Conservation (phyloP, 2,797 vertebrate genomes). For the Spheniscus humboldti region DNA sequence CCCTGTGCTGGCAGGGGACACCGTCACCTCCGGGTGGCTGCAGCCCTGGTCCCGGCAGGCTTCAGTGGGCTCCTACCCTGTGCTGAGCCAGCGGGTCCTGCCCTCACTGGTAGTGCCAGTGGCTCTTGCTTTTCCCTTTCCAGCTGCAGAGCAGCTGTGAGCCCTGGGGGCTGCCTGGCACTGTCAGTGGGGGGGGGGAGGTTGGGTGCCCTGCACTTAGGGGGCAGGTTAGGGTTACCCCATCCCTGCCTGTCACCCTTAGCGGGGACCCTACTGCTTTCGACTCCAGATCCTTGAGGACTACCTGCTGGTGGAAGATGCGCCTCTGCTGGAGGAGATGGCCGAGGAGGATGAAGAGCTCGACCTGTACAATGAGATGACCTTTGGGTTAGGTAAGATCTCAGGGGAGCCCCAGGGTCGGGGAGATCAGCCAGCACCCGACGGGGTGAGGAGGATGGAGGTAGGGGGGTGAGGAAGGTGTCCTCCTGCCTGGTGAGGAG, state of each 20-base stretch:
- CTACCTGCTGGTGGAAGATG: conserved; percentile 71
- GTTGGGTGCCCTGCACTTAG: rapidly evolving
- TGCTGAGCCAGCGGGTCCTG: background rate
- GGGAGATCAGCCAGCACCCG: background rate
- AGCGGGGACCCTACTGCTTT: background rate
- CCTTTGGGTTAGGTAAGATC: conserved; percentile 82
- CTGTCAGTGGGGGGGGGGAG: rapidly evolving
- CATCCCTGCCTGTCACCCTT: background rate
- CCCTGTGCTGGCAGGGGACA: background rate
- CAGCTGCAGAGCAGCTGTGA: background rate
- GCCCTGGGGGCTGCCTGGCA: background rate
- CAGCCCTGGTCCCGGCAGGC: background rate
- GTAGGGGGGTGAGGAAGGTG: background rate
- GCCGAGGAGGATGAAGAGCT: conserved; percentile 83
- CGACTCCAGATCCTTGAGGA: conserved; percentile 65
- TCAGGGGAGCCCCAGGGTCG: background rate
- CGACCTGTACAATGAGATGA: conserved; percentile 85
- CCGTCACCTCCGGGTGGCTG: rapidly evolving
- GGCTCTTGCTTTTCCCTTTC: background rate
- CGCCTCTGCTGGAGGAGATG: conserved; percentile 79
- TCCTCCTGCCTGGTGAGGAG: background rate
- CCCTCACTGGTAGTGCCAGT: rapidly evolving
- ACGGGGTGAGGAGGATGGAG: background rate
- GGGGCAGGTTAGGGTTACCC: background rate
- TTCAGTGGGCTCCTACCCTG: background rate